Evolutionary conservation across 1,140 invertebrate genomes (phyloP).

Genomic region (Sminthurides bifidus): DNA sequence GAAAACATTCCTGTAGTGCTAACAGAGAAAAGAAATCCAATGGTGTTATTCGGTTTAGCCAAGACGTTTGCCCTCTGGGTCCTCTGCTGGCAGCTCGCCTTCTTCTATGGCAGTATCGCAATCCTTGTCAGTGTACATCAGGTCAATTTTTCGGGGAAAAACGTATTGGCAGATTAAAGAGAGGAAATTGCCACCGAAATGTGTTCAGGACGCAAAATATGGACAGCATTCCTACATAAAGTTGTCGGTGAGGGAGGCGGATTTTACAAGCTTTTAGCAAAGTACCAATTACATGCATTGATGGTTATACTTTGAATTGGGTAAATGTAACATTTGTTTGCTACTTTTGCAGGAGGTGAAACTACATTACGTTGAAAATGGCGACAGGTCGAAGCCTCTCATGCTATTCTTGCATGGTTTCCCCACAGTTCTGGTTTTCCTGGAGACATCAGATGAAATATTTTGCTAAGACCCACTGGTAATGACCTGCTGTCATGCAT

Average conservation of each 20-base stretch:
- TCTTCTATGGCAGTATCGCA: too few relatives aligned
- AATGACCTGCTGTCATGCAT: too few relatives aligned
- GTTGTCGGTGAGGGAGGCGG: slow-evolving; percentile 34
- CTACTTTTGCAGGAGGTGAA: slow-evolving; percentile 42
- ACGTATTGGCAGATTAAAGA: slow-evolving; percentile 22
- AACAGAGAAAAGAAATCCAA: too few relatives aligned
- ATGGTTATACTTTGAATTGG: too few relatives aligned
- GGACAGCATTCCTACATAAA: slow-evolving; percentile 34
- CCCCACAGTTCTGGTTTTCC: slow-evolving; percentile 57
- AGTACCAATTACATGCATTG: background rate
- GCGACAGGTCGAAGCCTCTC: slow-evolving; percentile 47
- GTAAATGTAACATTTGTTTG: background rate
- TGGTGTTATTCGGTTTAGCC: too few relatives aligned
- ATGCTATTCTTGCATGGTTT: slow-evolving; percentile 56
- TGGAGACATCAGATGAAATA: slow-evolving; percentile 51
- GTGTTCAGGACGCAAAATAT: slow-evolving; percentile 32
- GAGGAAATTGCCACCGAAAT: slow-evolving; percentile 31
- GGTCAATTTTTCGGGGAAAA: too few relatives aligned
- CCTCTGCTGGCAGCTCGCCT: too few relatives aligned
- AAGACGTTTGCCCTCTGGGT: too few relatives aligned
- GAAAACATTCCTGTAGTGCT: too few relatives aligned
- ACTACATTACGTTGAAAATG: slow-evolving; percentile 54
- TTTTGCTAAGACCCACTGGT: slow-evolving; percentile 52
- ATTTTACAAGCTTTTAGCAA: too few relatives aligned
- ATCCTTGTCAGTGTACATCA: too few relatives aligned